Evolutionary conservation across 2,888 invertebrate genomes (phyloP).

Genomic region (Theretra japonica): DNA sequence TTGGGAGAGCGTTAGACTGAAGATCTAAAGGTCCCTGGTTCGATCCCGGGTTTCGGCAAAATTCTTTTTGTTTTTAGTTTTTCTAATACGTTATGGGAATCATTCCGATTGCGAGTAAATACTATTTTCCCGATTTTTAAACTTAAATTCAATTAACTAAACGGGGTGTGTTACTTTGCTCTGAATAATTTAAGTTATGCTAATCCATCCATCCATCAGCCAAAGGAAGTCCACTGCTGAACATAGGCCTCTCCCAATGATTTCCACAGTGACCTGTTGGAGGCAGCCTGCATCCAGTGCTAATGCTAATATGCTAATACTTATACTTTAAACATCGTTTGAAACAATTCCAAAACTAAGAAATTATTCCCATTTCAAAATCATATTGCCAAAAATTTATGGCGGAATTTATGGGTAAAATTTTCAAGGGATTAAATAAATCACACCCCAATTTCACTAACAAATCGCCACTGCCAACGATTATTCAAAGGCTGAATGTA

Average conservation of each 20-base stretch:
- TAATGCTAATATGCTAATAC: no score
- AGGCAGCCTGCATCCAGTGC: no score
- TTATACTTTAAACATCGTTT: no score
- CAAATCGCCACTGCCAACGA: slow-evolving; percentile 2
- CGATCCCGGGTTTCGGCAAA: not conserved
- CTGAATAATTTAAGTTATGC: no score
- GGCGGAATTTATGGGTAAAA: not conserved
- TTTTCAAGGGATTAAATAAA: slow-evolving; percentile 18
- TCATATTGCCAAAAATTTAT: not conserved
- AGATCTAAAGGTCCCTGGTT: not conserved
- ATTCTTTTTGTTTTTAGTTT: not conserved
- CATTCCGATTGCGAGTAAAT: no score
- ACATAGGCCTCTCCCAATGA: no score
- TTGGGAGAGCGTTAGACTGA: slow-evolving; percentile 1
- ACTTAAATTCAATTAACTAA: no score
- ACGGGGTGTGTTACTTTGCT: no score
- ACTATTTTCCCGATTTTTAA: no score
- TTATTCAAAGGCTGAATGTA: slow-evolving; percentile 17
- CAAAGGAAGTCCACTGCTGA: no score
- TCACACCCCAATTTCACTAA: slow-evolving; percentile 7
- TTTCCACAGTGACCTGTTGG: no score
- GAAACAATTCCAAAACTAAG: not conserved
- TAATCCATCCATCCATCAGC: no score
- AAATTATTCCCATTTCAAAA: not conserved
- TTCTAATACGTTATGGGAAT: not conserved